These are phyloP conservation scores for Cinclus mexicanus DNA, from an alignment of 2,113 vertebrate species.

Conservation along the genomic window DNA sequence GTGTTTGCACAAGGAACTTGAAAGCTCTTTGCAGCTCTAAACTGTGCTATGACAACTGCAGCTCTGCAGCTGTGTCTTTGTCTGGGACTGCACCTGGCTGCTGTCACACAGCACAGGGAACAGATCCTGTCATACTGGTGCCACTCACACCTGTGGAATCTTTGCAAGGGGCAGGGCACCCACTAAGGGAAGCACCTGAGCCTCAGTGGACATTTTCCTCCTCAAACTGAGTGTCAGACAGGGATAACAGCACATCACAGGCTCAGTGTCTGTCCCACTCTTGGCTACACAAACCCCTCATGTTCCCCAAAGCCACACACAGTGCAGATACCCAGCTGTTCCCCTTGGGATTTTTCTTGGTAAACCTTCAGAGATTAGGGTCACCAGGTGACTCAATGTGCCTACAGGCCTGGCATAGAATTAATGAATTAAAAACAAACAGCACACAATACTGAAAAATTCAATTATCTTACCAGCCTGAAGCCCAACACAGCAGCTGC, in stretches of 20 bases:
- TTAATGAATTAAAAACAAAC: neutral
- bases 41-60: neutral
- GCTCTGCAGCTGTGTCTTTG: neutral
- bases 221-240: conserved; percentile 66
- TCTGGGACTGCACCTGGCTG: neutral
- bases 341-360: neutral
- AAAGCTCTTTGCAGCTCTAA: neutral
- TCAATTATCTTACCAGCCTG: neutral
- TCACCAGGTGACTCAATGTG: neutral
- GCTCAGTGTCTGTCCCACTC: neutral
- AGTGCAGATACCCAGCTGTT: neutral
- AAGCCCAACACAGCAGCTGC: neutral
- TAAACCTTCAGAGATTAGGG: neutral
- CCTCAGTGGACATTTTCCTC: conserved; percentile 63
- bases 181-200: neutral
- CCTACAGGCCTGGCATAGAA: neutral
- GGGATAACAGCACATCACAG: conserved; percentile 73
- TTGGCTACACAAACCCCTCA: neutral
- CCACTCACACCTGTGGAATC: rapidly evolving
- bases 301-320: neutral
- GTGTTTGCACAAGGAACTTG: neutral
- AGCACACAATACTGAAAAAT: neutral
- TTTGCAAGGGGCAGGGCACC: neutral
- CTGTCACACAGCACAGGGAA: rapidly evolving
- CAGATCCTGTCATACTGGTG: neutral